These are phyloP conservation scores for Melanophora roralis DNA, from an alignment of 2,888 invertebrate species.

Conservation along the genomic window DNA sequence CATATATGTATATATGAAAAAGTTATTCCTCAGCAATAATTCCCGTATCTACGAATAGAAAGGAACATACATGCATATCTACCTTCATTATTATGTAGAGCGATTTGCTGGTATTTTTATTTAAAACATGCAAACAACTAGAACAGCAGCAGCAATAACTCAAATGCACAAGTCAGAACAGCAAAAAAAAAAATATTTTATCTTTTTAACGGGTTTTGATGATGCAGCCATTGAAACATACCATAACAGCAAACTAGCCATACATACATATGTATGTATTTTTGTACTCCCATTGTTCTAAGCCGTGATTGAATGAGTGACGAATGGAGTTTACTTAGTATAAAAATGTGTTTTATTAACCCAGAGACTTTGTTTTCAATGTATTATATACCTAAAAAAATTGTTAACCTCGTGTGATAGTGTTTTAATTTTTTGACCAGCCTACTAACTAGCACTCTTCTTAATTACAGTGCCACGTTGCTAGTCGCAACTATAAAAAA, in stretches of 20 bases:
- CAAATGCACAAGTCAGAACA: slow-evolving; percentile 5
- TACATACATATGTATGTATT: too few species aligned
- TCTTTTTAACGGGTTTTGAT: slow-evolving; percentile 46
- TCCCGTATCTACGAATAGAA: not conserved
- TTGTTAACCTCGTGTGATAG: too few species aligned
- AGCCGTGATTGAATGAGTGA: slow-evolving; percentile 5
- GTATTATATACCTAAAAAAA: too few species aligned
- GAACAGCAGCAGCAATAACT: slow-evolving; percentile 27
- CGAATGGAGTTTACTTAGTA: not conserved
- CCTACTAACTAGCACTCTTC: too few species aligned
- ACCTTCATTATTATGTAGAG: not conserved
- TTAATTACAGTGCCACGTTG: too few species aligned
- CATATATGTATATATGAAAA: slow-evolving; percentile 3
- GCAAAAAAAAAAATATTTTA: slow-evolving; percentile 25
- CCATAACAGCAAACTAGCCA: not conserved
- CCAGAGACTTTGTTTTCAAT: not conserved
- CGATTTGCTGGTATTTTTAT: not conserved
- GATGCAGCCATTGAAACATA: slow-evolving; percentile 43
- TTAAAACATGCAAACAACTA: slow-evolving; percentile 25
- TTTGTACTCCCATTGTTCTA: too few species aligned
- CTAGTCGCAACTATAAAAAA: too few species aligned
- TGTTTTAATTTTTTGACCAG: too few species aligned
- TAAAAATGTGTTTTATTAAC: not conserved
- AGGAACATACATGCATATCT: slow-evolving; percentile 6
- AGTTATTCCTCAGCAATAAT: not conserved